phyloP scores from a whole-genome alignment of 2,113 vertebrate genomes.

The Brachyhypopomus gauderio region DNA sequence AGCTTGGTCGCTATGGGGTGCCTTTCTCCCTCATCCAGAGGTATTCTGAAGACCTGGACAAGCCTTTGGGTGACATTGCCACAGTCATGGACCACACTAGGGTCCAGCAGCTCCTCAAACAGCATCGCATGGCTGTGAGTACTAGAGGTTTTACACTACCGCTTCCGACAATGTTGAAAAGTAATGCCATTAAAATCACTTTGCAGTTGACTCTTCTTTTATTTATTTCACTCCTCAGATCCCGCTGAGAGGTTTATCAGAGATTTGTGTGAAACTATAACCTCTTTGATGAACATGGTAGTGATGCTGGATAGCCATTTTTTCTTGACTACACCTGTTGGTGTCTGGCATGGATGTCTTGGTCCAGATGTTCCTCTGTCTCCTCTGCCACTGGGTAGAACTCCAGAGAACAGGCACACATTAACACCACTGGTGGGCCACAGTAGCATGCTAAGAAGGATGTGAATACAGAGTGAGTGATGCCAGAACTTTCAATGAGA shows the following conservation, averaged over 20 bases:
- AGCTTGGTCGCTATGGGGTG: slow-evolving; percentile 84
- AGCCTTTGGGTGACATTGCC: slow-evolving; percentile 77
- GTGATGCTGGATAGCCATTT: slow-evolving; percentile 74
- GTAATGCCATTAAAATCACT: background rate
- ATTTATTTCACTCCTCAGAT: slow-evolving; percentile 70
- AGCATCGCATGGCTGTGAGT: slow-evolving; percentile 87
- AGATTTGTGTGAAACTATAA: slow-evolving; percentile 80
- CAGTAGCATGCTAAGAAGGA: background rate
- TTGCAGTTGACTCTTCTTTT: background rate
- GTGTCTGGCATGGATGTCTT: slow-evolving; percentile 46
- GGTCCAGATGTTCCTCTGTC: background rate
- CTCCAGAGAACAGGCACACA: background rate
- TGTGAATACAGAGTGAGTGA: background rate
- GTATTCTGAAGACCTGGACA: slow-evolving; percentile 80
- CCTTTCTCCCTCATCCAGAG: slow-evolving; percentile 83
- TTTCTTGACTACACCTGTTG: slow-evolving; percentile 57
- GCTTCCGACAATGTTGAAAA: no score
- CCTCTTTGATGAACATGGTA: slow-evolving; percentile 70
- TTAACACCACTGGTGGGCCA: background rate
- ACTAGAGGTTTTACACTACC: background rate
- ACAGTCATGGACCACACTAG: slow-evolving; percentile 81
- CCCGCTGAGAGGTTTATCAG: slow-evolving; percentile 81
- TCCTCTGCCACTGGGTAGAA: background rate
- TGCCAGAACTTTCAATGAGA: background rate
- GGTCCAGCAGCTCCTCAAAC: slow-evolving; percentile 80